Evolutionary conservation across 2,888 invertebrate species (phyloP), one percentile per base, ranked within the genome.

Genomic region (Meliscaeva auricollis): DNA sequence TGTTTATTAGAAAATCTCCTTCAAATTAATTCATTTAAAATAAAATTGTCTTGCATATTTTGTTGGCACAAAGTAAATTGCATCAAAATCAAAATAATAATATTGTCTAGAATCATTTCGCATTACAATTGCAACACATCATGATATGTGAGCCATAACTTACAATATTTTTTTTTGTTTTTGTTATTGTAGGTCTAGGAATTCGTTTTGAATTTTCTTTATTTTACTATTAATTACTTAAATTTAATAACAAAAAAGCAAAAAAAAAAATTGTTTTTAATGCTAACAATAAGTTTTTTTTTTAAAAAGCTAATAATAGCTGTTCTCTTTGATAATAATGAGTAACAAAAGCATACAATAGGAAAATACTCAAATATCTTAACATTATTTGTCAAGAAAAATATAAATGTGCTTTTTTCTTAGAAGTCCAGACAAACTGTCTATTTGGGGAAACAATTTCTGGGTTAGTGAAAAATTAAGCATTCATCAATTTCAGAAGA

Each of bases 41-140:
- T 77, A 82, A 20, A 30, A 41, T 62, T 69, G 48, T 62, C 62
- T 77, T 73, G 48, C 32, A 69, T 54, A 68, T 68, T 73, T 75
- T 70, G 69, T 84, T 84, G 78, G 83, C 78, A 74, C 56, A 69
- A 79, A 84, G 79, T 79, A 46, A 78, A 73, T 69, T 60, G 62
- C 35, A 75, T 75, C 32, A 56, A 62, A 77, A 75, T 75, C 32
- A 56, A 62, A 77, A 58, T 74, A 58, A 74, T 78, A 69, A 69
- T 38, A 54, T 54, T 44, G 52, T 30, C 48, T 75, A 50, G 54
- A 69, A 70, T 60, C 44, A 56, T 4, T 62, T 69, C 62, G 44
- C 56, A 38, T 68, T 17, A 35, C 30, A 64, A 64, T 62, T 50
- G 17, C 69, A 73, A 32, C 7, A 73, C 41, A 26, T 32, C 11